Evolutionary conservation across 2,113 vertebrate genomes (phyloP), one percentile per base, ranked within the genome.

Genomic region (Stigmatopora argus): DNA sequence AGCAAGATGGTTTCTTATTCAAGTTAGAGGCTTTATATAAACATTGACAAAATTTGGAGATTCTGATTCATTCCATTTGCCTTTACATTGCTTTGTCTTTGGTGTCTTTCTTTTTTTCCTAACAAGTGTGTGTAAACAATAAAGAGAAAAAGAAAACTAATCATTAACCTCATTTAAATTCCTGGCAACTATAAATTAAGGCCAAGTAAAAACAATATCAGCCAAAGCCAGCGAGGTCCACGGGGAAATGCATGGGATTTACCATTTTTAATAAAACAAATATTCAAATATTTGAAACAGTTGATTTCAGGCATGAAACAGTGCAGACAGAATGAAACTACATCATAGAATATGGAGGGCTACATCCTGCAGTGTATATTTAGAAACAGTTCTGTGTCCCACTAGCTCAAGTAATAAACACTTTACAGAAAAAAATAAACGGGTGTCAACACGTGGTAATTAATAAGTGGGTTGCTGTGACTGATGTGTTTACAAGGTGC

Each of bases 351-450:
- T 68, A 66, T 44, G 35, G 58, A 13, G 8, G 38, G 41, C 18
- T 44, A 60, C 35, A 69, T 75, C 15, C 26, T 62, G 74, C 2
- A 4, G 31, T 69, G 67, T 68, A 21, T 5, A 74, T 76, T 65
- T 63, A 64, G 56, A 70, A 45, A 67, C 60, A 70, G 79, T 77
- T 86, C 87, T 90, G 81, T 71, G 78, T 80, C 77, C 76, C 86
- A 82, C 78, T 62, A 58, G 83, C 19, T 75, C 67, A 78, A 89
- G 90, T 86, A 91, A 92, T 92, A 91, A 92, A 92, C 91, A 92
- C 90, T 90, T 91, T 91, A 89, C 87, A 86, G 87, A 85, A 91
- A 91, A 89, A 83, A 89, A 89, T 83, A 90, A 92, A 89, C 75
- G 80, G 86, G 86, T 90, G 89, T 90, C 85, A 89, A 87, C 84